Percentiles rank a stretch among this genome's conserved stretches.
Evolutionary conservation across 2,797 vertebrate species (phyloP).

Genomic region (Chelonia mydas): DNA sequence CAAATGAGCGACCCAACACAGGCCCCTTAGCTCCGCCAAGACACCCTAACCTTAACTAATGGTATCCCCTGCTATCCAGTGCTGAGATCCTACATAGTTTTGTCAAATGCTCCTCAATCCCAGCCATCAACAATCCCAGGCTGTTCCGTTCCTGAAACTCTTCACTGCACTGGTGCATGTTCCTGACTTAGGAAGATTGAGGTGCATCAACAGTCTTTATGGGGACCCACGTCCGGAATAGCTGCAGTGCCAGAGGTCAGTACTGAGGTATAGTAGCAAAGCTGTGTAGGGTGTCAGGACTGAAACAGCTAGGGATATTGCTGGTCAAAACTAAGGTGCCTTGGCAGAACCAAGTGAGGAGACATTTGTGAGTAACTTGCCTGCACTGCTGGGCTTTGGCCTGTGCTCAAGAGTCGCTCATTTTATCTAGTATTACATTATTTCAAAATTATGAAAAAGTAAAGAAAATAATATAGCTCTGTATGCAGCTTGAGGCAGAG

Average conservation of each 20-base stretch:
- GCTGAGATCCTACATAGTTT: background rate
- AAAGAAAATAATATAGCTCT: fast-evolving
- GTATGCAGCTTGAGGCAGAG: background rate
- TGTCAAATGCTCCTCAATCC: background rate
- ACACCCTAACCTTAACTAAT: background rate
- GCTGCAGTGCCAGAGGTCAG: fast-evolving
- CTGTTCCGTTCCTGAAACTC: background rate
- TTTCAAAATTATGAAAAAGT: background rate
- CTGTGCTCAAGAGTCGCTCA: background rate
- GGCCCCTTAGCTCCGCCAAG: background rate
- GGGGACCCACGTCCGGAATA: background rate
- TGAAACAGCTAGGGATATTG: background rate
- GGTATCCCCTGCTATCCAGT: background rate
- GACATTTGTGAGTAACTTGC: background rate
- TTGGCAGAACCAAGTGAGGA: background rate
- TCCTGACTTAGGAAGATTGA: background rate
- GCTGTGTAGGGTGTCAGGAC: background rate
- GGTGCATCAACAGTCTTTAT: constrained; percentile 30
- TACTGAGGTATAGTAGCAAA: constrained; percentile 28
- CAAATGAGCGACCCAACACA: background rate
- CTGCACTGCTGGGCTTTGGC: background rate
- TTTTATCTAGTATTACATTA: background rate
- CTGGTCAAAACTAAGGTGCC: background rate
- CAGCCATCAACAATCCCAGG: background rate
- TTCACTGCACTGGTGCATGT: constrained; percentile 34